A percentile compares a stretch with the other conserved stretches of the same genome.
Conservation (phyloP, 2,888 invertebrate species). For the Drosophila meridiana region DNA sequence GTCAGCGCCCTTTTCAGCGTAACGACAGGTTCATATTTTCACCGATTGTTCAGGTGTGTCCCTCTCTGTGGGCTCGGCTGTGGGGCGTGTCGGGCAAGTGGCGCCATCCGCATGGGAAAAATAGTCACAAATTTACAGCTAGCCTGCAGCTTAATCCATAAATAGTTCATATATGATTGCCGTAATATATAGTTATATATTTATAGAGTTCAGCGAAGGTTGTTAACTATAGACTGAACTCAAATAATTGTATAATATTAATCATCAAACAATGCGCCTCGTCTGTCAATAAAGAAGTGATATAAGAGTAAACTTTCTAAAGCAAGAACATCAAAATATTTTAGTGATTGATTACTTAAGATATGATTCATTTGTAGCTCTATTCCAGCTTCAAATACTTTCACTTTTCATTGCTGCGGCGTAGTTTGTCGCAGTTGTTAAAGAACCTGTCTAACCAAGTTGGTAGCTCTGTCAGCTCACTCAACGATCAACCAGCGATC, state of each 20-base stretch:
- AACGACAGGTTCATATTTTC: conserved; percentile 56
- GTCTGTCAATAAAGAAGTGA: no score
- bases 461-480: conserved; percentile 1
- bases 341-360: background rate
- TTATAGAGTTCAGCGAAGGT: conserved; percentile 36
- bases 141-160: conserved; percentile 21
- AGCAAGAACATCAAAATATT: background rate
- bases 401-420: conserved; percentile 1
- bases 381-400: conserved; percentile 1
- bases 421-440: conserved; percentile 9
- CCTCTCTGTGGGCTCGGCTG: background rate
- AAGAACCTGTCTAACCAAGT: conserved; percentile 37
- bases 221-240: background rate
- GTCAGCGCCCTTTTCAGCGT: conserved; percentile 43
- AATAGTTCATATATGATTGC: conserved; percentile 34
- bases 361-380: background rate
- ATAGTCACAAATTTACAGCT: conserved; percentile 56
- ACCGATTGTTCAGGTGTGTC: conserved; percentile 28
- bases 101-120: conserved; percentile 12
- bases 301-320: no score
- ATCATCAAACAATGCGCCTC: no score
- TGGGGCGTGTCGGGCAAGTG: conserved; percentile 13
- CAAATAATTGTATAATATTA: no score
- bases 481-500: conserved; percentile 16
- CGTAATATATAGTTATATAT: conserved; percentile 29